A percentile compares a stretch with the other conserved stretches of the same genome.
These are phyloP conservation scores for Dolomedes plantarius DNA, from an alignment of 2,888 invertebrate genomes.

Conservation along the genomic window DNA sequence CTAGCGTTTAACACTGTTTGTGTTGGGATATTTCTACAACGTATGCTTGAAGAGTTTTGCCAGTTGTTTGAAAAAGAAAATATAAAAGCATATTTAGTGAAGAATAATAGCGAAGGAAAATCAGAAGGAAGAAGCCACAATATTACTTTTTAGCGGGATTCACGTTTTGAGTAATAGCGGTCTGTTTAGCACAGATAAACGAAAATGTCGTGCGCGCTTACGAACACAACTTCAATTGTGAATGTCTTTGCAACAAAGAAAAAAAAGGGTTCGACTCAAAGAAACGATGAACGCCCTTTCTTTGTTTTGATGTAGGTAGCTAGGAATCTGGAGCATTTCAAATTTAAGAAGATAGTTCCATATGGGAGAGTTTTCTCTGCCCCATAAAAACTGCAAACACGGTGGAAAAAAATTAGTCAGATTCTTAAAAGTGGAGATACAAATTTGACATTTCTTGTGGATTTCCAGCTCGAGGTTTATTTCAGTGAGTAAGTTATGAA, in stretches of 20 bases:
- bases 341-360: constrained; percentile 65
- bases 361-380: not conserved
- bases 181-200: constrained; percentile 43
- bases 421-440: not conserved
- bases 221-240: not conserved
- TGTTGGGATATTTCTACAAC: no score
- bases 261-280: not conserved
- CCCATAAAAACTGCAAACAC: not conserved
- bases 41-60: not conserved
- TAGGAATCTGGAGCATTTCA: constrained; percentile 60
- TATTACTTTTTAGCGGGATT: not conserved
- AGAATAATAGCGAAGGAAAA: not conserved
- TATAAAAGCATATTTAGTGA: not conserved
- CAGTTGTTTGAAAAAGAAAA: not conserved
- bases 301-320: not conserved
- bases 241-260: not conserved
- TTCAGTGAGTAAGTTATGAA: not conserved
- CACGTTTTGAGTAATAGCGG: constrained; percentile 8
- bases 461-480: not conserved
- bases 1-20: no score
- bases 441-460: not conserved
- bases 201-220: constrained; percentile 1
- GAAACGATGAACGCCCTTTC: not conserved
- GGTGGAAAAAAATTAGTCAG: not conserved
- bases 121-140: not conserved